phyloP scores from a whole-genome alignment of 2,113 vertebrate genomes.

The Hemibagrus wyckioides region DNA sequence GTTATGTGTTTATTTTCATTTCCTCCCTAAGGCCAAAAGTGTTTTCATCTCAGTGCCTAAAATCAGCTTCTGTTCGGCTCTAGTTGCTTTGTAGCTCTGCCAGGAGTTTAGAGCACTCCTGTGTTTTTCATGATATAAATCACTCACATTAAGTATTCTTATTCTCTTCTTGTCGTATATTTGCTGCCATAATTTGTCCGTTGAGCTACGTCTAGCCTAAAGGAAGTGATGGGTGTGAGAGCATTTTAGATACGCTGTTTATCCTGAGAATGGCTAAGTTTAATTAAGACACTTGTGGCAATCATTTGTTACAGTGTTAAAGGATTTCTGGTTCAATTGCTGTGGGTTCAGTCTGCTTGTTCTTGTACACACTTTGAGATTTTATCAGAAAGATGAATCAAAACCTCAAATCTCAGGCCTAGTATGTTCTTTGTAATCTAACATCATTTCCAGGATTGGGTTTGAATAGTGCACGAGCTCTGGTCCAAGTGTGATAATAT shows the following conservation, averaged over 20 bases:
- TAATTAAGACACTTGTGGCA: background rate
- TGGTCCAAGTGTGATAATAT: background rate
- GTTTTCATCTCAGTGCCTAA: constrained; percentile 1
- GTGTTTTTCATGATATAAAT: constrained; percentile 13
- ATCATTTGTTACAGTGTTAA: background rate
- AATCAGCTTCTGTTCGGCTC: background rate
- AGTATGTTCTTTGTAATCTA: background rate
- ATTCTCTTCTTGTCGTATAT: background rate
- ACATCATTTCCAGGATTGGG: background rate
- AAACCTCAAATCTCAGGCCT: background rate
- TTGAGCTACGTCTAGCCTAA: background rate
- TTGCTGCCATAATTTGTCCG: background rate
- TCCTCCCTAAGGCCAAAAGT: constrained; percentile 2
- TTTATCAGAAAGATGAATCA: background rate
- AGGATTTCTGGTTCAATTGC: background rate
- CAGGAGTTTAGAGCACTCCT: constrained; percentile 1
- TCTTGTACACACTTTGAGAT: background rate
- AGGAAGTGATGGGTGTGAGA: constrained; percentile 5
- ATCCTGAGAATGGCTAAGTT: background rate
- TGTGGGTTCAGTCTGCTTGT: background rate
- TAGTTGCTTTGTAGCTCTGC: constrained; percentile 7
- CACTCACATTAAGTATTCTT: constrained; percentile 2
- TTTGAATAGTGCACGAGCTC: background rate
- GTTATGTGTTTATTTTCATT: constrained; percentile 1
- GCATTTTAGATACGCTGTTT: background rate